phyloP scores from a whole-genome alignment of 2,888 invertebrate genomes.

The Campoplex capitator region DNA sequence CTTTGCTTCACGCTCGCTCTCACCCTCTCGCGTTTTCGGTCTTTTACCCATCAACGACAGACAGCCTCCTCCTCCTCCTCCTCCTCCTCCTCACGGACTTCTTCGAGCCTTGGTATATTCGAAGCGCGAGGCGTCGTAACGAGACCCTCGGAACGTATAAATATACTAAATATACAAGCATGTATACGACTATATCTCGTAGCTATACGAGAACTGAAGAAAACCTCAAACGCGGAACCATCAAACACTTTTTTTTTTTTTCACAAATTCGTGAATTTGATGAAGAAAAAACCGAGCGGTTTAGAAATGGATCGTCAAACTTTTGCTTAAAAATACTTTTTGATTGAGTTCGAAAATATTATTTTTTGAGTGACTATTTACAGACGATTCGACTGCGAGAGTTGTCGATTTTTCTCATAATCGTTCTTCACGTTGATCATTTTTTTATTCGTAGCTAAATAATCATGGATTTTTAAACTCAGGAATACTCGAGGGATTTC shows the following conservation, averaged over 20 bases:
- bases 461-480: neutral
- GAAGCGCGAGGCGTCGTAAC: slow-evolving; percentile 44
- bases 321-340: neutral
- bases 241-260: neutral
- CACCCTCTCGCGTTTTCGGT: slow-evolving; percentile 7
- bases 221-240: neutral
- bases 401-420: neutral
- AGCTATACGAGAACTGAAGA: neutral
- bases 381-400: neutral
- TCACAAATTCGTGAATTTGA: neutral
- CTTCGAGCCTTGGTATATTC: slow-evolving; percentile 42
- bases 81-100: slow-evolving; percentile 7
- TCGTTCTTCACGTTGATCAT: neutral
- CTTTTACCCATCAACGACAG: slow-evolving; percentile 48
- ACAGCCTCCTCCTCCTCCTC: slow-evolving; percentile 2
- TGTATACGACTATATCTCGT: neutral
- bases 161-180: neutral
- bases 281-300: neutral
- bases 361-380: neutral
- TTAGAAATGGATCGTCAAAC: neutral
- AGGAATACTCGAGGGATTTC: neutral
- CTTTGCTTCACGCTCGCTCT: slow-evolving; percentile 3
- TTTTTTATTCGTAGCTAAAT: neutral
- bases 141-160: slow-evolving; percentile 38
- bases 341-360: neutral